Conservation (phyloP, 1,140 invertebrate species). For the Nasonia longicornis region DNA sequence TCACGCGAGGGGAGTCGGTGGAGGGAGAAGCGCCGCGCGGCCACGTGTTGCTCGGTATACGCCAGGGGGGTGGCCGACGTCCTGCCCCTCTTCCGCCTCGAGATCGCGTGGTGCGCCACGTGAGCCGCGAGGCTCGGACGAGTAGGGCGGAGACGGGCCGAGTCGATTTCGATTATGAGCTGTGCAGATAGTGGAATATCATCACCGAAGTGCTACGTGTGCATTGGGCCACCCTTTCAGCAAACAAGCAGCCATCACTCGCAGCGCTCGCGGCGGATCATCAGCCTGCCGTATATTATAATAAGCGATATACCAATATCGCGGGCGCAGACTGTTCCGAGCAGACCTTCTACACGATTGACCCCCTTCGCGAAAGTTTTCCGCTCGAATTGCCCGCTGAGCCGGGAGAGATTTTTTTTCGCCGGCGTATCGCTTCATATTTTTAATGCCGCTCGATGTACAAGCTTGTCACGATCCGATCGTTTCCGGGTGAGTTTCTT, state of each 20-base stretch:
- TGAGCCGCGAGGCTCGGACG: conserved; percentile 41
- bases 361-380: conserved; percentile 6
- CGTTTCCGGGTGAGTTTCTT: background rate
- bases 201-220: background rate
- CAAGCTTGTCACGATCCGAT: background rate
- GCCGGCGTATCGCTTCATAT: background rate
- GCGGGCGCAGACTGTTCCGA: background rate
- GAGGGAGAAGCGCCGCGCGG: conserved; percentile 30
- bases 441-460: background rate
- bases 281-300: no score
- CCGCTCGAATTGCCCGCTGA: background rate
- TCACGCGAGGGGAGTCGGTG: background rate
- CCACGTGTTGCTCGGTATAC: conserved; percentile 42
- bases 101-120: conserved; percentile 44
- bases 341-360: background rate
- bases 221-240: background rate
- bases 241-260: conserved; percentile 12
- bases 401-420: background rate
- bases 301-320: background rate
- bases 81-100: conserved; percentile 6
- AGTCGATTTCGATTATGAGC: background rate
- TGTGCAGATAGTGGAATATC: background rate
- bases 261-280: background rate
- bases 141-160: conserved; percentile 18
- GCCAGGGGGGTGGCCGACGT: background rate